Evolutionary conservation across 2,113 vertebrate species (phyloP).

Genomic region (Aythya baeri): DNA sequence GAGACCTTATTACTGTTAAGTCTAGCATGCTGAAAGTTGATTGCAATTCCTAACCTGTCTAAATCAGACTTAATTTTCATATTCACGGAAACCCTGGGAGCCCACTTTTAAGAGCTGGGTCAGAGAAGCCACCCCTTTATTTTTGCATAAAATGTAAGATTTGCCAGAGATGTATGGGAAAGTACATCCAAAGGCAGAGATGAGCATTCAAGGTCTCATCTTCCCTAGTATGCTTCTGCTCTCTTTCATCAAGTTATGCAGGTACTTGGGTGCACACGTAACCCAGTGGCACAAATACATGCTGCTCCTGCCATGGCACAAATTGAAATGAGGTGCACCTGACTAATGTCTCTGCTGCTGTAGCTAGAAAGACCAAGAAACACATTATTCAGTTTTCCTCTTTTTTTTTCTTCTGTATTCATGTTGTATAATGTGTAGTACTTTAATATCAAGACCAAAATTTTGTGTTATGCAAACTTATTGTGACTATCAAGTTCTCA

Average conservation of each 20-base stretch:
- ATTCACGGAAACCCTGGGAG: neutral
- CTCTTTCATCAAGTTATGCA: neutral
- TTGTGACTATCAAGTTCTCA: slow-evolving; percentile 39
- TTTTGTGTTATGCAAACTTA: slow-evolving; percentile 56
- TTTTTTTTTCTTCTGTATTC: slow-evolving; percentile 16
- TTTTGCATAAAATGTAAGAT: neutral
- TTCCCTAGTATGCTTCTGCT: neutral
- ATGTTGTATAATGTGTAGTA: neutral
- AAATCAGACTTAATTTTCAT: neutral
- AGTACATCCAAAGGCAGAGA: neutral
- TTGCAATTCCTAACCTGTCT: neutral
- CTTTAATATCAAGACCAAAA: slow-evolving; percentile 47
- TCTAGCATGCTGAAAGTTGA: neutral
- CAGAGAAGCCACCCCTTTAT: neutral
- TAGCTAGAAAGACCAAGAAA: neutral
- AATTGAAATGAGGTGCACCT: neutral
- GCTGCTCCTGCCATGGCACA: neutral
- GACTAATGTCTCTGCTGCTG: neutral
- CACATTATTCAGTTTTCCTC: slow-evolving; percentile 5
- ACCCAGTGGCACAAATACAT: neutral
- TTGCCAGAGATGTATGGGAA: neutral
- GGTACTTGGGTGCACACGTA: neutral
- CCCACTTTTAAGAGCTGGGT: neutral
- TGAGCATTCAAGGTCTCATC: neutral
- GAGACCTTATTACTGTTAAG: neutral